Evolutionary conservation across 2,113 vertebrate species (phyloP), one percentile per base, ranked within the genome.

Genomic region (Australoheros scitulus): DNA sequence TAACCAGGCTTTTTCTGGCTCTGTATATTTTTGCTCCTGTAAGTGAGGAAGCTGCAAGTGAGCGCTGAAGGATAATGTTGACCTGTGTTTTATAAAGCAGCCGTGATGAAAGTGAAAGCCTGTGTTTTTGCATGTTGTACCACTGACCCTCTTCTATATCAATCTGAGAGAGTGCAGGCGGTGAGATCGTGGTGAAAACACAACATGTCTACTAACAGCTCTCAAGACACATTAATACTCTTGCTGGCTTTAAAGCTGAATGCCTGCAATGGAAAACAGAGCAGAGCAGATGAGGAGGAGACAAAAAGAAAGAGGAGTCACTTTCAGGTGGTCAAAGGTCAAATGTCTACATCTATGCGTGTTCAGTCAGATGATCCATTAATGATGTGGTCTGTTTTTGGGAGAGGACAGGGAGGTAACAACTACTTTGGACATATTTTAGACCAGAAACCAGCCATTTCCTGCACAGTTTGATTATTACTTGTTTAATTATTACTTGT

Each of bases 71-170:
- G 76, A 61, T 55, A 41, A 61, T 26, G 79, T 60, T 29, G 0
- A 5, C 15, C 38, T 70, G 61, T 38, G 63, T 64, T 75, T 79
- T 38, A 47, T 20, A 76, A 34, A 74, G 58, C 24, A 10, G 72
- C 59, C 22, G 2, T 29, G 68, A 80, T 72, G 70, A 80, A 76
- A 68, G 61, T 15, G 41, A 77, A 82, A 70, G 38, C 32, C 59
- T 20, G 2, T 41, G 59, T 22, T 52, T 60, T 22, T 83, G 26
- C 64, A 74, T 57, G 59, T 8, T 47, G 81, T 38, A 52, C 81
- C 6, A 84, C 81, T 87, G 84, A 87, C 81, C 64, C 64, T 38
- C 84, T 76, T 87, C 78, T 83, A 65, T 56, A 81, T 81, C 61
- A 63, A 61, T 81, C 77, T 56, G 64, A 56, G 11, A 61, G 76